Base-by-base conservation (phyloP, 2,888 invertebrate genomes). In the Heliconius charithonia region DNA sequence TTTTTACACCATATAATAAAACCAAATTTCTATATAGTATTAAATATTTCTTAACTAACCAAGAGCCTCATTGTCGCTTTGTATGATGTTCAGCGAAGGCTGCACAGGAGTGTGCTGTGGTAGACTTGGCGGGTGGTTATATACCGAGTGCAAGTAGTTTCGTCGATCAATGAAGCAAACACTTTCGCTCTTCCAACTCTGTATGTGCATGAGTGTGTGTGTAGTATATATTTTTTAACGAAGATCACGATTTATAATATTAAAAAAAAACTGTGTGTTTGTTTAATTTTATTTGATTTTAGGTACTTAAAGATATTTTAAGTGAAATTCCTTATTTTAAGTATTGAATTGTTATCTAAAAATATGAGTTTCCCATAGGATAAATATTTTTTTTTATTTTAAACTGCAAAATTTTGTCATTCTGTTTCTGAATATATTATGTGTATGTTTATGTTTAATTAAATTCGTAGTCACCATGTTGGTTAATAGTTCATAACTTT, bases 31-130 rank as follows among this genome's bases (percentile, higher is more conserved):
- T 19, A 70, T 9, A 27, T 74, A 62, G 51, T 19, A 70, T 69
- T 19, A 16, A 51, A 78, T 51, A 62, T 63, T 16, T 71, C 37
- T 32, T 63, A 91, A 94, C 94, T 92, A 89, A 95, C 95, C 95
- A 94, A 88, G 89, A 94, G 88, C 89, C 91, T 94, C 95, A 95
- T 94, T 82, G 88, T 95, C 95, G 94, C 95, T 91, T 94, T 87
- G 90, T 92, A 91, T 87, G 90, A 86, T 86, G 87, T 89, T 89
- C 90, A 94, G 94, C 94, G 94, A 94, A 91, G 91, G 91, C 88
- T 88, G 88, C 89, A 88, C 89, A 89, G 92, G 92, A 94, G 93
- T 95, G 95, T 92, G 89, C 80, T 83, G 83, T 83, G 82, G 78
- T 81, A 79, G 81, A 81, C 85, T 82, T 84, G 83, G 85, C 83